These are phyloP conservation scores for Xerus inauris DNA, from an alignment of 2,113 vertebrate genomes.

Conservation along the genomic window DNA sequence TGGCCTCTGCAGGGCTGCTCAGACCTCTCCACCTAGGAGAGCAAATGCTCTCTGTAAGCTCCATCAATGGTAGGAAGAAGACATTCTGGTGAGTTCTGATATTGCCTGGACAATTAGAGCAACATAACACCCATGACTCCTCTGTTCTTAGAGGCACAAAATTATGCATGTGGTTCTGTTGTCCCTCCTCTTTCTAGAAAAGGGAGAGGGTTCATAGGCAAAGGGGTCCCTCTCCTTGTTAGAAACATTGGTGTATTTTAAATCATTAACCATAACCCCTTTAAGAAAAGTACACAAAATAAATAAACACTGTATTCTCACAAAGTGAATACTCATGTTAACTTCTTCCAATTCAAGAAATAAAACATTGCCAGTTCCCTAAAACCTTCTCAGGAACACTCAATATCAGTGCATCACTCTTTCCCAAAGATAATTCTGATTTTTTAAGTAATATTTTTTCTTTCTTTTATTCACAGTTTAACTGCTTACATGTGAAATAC, in stretches of 20 bases:
- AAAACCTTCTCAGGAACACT: not conserved
- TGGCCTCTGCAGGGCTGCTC: not conserved
- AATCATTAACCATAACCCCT: not conserved
- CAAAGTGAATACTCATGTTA: not conserved
- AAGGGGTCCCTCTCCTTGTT: not conserved
- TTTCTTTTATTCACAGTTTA: slow-evolving; percentile 4
- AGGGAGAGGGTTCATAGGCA: not conserved
- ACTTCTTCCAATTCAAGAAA: not conserved
- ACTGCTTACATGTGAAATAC: not conserved
- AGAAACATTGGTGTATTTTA: slow-evolving; percentile 29
- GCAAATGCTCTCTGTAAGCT: not conserved
- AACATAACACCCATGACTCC: not conserved
- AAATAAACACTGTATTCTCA: not conserved
- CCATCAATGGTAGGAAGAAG: not conserved
- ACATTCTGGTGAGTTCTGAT: not conserved
- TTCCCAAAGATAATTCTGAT: not conserved
- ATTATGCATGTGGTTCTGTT: not conserved
- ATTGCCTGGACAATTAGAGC: not conserved
- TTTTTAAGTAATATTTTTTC: not conserved
- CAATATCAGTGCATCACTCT: not conserved
- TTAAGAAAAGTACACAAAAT: not conserved
- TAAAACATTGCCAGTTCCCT: not conserved
- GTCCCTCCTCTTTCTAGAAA: not conserved
- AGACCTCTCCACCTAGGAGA: not conserved
- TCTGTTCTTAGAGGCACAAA: not conserved